A percentile compares a stretch with the other conserved stretches of the same genome.
These are phyloP conservation scores for Salmo trutta DNA, from an alignment of 2,797 vertebrate genomes.

Conservation along the genomic window DNA sequence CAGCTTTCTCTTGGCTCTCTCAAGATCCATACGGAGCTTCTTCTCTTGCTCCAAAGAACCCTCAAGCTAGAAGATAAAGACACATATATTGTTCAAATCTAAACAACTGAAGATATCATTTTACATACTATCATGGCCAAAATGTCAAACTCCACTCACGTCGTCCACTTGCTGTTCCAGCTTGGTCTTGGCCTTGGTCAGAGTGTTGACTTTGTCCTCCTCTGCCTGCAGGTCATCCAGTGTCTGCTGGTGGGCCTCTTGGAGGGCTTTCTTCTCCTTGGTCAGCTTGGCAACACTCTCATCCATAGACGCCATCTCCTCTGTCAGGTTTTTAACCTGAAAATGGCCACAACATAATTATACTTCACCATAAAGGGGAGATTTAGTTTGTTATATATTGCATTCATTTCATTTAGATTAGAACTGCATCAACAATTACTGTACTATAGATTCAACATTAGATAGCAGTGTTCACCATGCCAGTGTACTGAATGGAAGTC, in stretches of 20 bases:
- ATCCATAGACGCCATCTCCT: neutral
- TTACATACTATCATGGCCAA: conserved; percentile 19
- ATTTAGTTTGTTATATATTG: no score
- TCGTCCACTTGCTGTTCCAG: conserved; percentile 1
- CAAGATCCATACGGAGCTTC: conserved; percentile 73
- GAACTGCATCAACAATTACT: neutral
- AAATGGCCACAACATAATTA: neutral
- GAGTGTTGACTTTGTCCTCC: conserved; percentile 2
- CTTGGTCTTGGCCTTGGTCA: conserved; percentile 4
- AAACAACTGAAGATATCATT: neutral
- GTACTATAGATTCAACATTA: no score
- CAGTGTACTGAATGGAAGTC: no score
- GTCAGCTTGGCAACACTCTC: neutral
- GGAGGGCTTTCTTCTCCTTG: conserved; percentile 4
- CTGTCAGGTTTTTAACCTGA: neutral
- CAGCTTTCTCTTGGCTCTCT: conserved; percentile 48
- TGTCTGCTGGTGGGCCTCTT: conserved; percentile 3
- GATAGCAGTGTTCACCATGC: no score
- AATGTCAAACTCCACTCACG: neutral
- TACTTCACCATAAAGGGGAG: neutral
- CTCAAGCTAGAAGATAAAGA: conserved; percentile 44
- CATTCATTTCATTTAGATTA: neutral
- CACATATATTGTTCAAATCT: neutral
- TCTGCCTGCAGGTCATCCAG: conserved; percentile 3
- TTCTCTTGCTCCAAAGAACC: conserved; percentile 77